These are phyloP conservation scores for Hippocampus comes DNA, from an alignment of 2,113 vertebrate species.

Conservation along the genomic window DNA sequence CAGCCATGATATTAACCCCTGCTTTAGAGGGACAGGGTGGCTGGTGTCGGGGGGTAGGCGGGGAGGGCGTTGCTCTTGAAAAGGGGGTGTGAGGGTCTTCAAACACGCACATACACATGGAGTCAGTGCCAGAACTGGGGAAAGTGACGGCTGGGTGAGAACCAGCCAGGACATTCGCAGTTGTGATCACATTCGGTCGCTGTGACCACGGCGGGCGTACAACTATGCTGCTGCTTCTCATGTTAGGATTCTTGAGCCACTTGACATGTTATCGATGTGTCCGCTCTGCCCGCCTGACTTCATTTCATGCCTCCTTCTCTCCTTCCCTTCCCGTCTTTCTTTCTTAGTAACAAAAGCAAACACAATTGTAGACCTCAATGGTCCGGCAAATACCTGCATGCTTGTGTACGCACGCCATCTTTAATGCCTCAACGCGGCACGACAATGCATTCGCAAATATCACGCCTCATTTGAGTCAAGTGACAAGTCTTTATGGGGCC, in stretches of 20 bases:
- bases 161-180: neutral
- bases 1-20: conserved; percentile 91
- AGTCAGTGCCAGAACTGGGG: neutral
- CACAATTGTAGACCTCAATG: conserved; percentile 72
- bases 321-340: neutral
- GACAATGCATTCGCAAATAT: conserved; percentile 58
- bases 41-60: conserved; percentile 33
- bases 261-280: conserved; percentile 23
- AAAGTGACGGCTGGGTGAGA: neutral
- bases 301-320: conserved; percentile 48
- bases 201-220: neutral
- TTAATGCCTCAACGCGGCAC: conserved; percentile 49
- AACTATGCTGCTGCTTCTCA: neutral
- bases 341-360: conserved; percentile 49
- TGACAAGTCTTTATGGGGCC: conserved; percentile 67
- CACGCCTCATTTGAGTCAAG: conserved; percentile 72
- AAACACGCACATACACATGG: conserved; percentile 18
- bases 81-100: conserved; percentile 76
- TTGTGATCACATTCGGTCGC: neutral
- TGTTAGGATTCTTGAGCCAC: neutral
- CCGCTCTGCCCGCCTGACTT: conserved; percentile 51
- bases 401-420: conserved; percentile 59
- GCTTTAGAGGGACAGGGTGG: conserved; percentile 59
- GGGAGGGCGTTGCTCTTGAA: conserved; percentile 49
- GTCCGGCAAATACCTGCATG: conserved; percentile 74